These are phyloP conservation scores for Pseudolaguvia tuberculata DNA, from an alignment of 2,113 vertebrate species.

Conservation along the genomic window DNA sequence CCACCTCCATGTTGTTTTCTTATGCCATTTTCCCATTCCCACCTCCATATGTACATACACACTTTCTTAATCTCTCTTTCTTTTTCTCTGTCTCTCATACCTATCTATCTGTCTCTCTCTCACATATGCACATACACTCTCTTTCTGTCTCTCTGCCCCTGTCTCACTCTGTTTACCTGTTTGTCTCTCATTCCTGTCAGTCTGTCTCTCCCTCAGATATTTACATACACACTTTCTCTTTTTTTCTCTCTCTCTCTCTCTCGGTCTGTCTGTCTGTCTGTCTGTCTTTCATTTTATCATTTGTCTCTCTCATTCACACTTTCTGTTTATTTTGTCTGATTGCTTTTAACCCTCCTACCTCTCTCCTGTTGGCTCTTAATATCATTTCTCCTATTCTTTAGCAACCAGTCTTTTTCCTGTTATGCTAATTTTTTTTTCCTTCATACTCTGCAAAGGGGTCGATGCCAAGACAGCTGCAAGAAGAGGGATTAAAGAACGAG, in stretches of 20 bases:
- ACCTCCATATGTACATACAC: too few relatives aligned
- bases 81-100: constrained; percentile 7
- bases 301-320: too few relatives aligned
- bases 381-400: constrained; percentile 19
- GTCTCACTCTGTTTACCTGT: too few relatives aligned
- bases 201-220: background rate
- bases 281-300: background rate
- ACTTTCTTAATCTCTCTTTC: too few relatives aligned
- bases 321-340: constrained; percentile 25
- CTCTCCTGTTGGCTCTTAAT: constrained; percentile 7
- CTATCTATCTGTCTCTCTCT: background rate
- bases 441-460: constrained; percentile 35
- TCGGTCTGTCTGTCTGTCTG: background rate
- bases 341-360: constrained; percentile 2
- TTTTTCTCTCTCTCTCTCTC: background rate
- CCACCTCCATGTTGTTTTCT: constrained; percentile 19
- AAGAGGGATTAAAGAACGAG: constrained; percentile 56
- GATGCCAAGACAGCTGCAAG: constrained; percentile 58
- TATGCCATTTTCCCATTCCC: constrained; percentile 4
- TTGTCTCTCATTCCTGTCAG: background rate
- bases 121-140: too few relatives aligned
- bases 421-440: constrained; percentile 16
- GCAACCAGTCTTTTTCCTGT: constrained; percentile 31
- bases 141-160: constrained; percentile 1
- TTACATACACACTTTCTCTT: too few relatives aligned